phyloP scores from a whole-genome alignment of 2,797 vertebrate genomes.

The Sphenopsis melanotis region DNA sequence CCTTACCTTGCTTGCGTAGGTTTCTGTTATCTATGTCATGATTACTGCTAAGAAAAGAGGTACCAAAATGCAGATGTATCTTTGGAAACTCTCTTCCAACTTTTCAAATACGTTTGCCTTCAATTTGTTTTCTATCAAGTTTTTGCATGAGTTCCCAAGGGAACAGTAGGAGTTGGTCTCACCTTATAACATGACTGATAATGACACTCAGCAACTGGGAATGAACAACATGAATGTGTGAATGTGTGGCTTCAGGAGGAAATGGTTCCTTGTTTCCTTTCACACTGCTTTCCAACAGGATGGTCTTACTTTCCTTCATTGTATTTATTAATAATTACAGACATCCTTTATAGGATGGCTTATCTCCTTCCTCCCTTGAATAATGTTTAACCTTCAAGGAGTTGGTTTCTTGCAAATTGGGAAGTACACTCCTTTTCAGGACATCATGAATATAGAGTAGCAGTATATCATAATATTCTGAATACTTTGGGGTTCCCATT shows the following conservation, averaged over 20 bases:
- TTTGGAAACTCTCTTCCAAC: neutral
- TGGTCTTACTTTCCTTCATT: constrained; percentile 39
- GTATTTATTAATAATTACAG: constrained; percentile 22
- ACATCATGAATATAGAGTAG: neutral
- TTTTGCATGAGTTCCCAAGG: neutral
- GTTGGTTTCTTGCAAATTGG: neutral
- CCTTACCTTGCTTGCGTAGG: neutral
- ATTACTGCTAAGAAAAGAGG: neutral
- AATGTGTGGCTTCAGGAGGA: constrained; percentile 13
- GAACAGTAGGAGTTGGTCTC: neutral
- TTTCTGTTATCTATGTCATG: neutral
- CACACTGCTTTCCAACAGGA: neutral
- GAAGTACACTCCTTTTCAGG: neutral
- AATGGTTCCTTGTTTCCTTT: constrained; percentile 28
- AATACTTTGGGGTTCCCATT: neutral
- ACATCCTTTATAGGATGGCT: neutral
- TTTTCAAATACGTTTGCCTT: neutral
- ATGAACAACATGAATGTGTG: neutral
- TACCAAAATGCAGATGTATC: neutral
- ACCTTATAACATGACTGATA: neutral
- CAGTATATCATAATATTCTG: neutral
- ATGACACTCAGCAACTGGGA: neutral
- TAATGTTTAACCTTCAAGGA: neutral
- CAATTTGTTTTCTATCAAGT: neutral
- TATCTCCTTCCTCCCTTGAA: neutral